A percentile compares a stretch with the other conserved stretches of the same genome.
phyloP scores from a whole-genome alignment of 2,888 invertebrate species.

The Limnephilus rhombicus region DNA sequence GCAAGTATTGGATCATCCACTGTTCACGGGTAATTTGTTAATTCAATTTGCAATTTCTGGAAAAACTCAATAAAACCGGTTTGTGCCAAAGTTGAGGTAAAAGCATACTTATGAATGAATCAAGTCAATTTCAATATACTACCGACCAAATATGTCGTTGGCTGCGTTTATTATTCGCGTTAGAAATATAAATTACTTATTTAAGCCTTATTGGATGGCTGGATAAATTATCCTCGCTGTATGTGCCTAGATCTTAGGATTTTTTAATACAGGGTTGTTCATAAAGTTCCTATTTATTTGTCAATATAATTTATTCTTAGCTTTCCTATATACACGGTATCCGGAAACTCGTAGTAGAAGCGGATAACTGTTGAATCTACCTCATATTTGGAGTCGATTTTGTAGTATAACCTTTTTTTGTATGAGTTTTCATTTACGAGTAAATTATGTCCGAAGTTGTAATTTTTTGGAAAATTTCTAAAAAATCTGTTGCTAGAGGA shows the following conservation, averaged over 20 bases:
- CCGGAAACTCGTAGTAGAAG: too few relatives aligned
- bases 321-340: too few relatives aligned
- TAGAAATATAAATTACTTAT: constrained; percentile 37
- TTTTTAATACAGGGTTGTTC: neutral
- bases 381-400: too few relatives aligned
- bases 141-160: constrained; percentile 34
- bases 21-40: neutral
- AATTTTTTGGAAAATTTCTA: too few relatives aligned
- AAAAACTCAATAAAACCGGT: constrained; percentile 29
- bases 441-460: too few relatives aligned
- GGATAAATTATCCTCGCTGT: neutral
- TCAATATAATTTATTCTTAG: too few relatives aligned
- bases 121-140: constrained; percentile 43
- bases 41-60: constrained; percentile 1
- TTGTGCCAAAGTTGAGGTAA: constrained; percentile 12
- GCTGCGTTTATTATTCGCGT: constrained; percentile 29
- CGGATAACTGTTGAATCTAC: too few relatives aligned
- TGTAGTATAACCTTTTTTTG: too few relatives aligned
- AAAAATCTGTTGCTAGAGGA: too few relatives aligned
- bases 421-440: too few relatives aligned
- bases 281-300: neutral
- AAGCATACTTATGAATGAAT: constrained; percentile 45
- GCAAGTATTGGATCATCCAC: neutral
- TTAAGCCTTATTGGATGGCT: constrained; percentile 5
- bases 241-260: neutral